Conservation (phyloP, 2,113 vertebrate species). For the Bubo bubo region DNA sequence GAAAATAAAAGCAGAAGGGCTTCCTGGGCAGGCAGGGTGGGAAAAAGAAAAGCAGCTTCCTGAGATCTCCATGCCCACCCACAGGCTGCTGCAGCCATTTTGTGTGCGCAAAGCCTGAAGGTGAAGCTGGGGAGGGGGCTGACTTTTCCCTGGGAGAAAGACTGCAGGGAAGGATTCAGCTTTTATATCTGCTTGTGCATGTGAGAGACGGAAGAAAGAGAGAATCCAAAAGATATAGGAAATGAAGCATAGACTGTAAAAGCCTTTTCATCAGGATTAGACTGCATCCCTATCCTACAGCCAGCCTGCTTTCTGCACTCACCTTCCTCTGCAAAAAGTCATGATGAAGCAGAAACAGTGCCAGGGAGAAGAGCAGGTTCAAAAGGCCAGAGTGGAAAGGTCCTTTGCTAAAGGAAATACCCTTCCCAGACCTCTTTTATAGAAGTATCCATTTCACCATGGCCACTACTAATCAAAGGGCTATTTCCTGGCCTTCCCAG, state of each 20-base stretch:
- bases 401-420: slow-evolving; percentile 45
- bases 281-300: neutral
- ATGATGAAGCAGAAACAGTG: slow-evolving; percentile 41
- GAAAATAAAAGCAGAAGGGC: slow-evolving; percentile 64
- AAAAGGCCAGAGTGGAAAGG: slow-evolving; percentile 48
- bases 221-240: slow-evolving; percentile 35
- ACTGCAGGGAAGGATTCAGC: neutral
- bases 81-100: slow-evolving; percentile 74
- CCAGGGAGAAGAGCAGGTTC: slow-evolving; percentile 26
- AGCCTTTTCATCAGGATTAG: slow-evolving; percentile 32
- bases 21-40: slow-evolving; percentile 66
- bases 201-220: neutral
- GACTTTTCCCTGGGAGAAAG: slow-evolving; percentile 21
- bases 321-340: slow-evolving; percentile 57
- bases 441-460: slow-evolving; percentile 37
- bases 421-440: neutral
- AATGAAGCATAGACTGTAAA: slow-evolving; percentile 14
- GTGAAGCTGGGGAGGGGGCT: slow-evolving; percentile 48
- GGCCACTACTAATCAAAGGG: slow-evolving; percentile 10
- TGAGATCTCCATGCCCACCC: slow-evolving; percentile 65
- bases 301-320: slow-evolving; percentile 17
- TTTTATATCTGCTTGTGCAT: neutral
- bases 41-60: slow-evolving; percentile 60
- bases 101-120: slow-evolving; percentile 46
- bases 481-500: slow-evolving; percentile 28